phyloP scores from a whole-genome alignment of 2,113 vertebrate genomes.

The Psettodes erumei region DNA sequence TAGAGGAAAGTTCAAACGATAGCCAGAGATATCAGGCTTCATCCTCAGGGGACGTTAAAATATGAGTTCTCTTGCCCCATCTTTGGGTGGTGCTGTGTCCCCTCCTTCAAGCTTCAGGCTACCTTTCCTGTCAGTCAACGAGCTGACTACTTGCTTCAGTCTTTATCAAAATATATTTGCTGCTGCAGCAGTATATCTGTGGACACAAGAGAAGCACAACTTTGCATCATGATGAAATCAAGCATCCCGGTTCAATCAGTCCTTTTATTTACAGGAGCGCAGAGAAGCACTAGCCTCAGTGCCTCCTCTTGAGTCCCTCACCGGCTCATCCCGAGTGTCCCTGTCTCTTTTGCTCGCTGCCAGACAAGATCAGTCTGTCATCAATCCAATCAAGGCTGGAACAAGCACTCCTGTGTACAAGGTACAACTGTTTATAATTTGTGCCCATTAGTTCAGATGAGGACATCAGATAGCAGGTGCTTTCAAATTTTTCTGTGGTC shows the following conservation, averaged over 20 bases:
- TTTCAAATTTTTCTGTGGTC: conserved; percentile 18
- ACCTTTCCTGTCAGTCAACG: background rate
- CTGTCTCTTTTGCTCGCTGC: conserved; percentile 84
- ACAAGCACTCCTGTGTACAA: conserved; percentile 84
- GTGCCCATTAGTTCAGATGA: background rate
- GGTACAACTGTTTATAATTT: conserved; percentile 65
- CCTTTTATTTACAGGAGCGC: conserved; percentile 68
- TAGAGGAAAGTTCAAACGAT: too few relatives aligned
- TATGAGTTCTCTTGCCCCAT: too few relatives aligned
- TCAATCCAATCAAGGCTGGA: conserved; percentile 77
- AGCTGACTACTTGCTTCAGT: background rate
- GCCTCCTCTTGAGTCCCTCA: conserved; percentile 56
- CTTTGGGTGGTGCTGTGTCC: too few relatives aligned
- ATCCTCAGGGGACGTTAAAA: too few relatives aligned
- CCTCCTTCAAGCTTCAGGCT: too few relatives aligned
- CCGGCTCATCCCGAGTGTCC: conserved; percentile 72
- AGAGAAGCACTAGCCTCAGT: conserved; percentile 63
- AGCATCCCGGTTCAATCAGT: background rate
- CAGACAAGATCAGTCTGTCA: conserved; percentile 85
- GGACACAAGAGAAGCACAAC: background rate
- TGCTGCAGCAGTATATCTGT: background rate
- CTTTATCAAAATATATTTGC: background rate
- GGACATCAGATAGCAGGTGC: background rate
- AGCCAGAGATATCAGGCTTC: background rate
- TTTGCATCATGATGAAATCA: background rate